Percentiles rank a stretch among this genome's conserved stretches.
These are phyloP conservation scores for Pollimyrus isidori DNA, from an alignment of 2,113 vertebrate species.

Conservation along the genomic window DNA sequence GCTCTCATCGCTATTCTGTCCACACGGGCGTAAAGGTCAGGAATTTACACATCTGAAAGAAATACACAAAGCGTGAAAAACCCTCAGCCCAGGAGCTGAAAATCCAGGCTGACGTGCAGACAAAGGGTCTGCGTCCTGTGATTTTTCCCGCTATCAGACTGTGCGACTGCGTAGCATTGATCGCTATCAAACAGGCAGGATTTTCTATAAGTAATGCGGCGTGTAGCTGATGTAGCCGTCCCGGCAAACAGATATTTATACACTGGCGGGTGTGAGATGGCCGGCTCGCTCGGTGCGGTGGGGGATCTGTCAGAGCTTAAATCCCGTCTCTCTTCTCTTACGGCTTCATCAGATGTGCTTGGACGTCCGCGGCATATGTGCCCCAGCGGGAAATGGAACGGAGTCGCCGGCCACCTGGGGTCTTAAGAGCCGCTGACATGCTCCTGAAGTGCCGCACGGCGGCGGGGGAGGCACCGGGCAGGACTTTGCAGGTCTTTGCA, in stretches of 20 bases:
- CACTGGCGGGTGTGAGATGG: background rate
- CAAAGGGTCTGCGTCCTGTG: background rate
- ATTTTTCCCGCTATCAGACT: background rate
- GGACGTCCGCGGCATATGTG: background rate
- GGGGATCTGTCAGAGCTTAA: background rate
- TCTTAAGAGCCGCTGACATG: background rate
- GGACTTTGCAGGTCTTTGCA: too few species aligned
- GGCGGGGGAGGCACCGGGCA: background rate
- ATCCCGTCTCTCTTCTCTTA: background rate
- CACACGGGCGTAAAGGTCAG: background rate
- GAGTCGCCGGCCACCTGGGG: background rate
- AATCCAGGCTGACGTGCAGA: background rate
- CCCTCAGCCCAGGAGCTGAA: background rate
- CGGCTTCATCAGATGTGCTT: background rate
- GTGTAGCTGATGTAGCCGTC: background rate
- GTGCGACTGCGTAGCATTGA: background rate
- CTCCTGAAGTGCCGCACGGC: background rate
- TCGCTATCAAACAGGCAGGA: background rate
- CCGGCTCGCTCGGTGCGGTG: background rate
- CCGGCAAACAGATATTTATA: background rate
- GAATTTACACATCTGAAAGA: constrained; percentile 1
- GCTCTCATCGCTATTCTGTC: background rate
- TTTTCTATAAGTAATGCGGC: background rate
- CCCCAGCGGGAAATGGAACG: background rate
- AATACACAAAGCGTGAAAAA: background rate